Conservation (phyloP, 2,888 invertebrate species). For the Leptinotarsa tumamoca region DNA sequence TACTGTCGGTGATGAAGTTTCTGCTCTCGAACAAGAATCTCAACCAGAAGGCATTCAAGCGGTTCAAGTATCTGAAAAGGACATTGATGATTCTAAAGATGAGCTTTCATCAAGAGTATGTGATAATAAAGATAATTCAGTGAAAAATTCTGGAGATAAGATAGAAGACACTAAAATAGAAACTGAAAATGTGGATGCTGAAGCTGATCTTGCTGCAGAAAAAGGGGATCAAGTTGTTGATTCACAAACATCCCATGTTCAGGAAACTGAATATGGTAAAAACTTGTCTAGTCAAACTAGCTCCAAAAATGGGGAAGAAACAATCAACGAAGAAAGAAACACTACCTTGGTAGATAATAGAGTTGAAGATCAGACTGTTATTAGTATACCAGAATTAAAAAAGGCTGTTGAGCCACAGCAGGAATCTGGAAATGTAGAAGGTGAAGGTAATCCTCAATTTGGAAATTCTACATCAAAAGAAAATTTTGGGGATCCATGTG, state of each 20-base stretch:
- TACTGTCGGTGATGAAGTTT: not conserved
- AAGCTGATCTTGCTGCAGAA: constrained; percentile 14
- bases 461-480: not conserved
- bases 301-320: not conserved
- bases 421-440: not conserved
- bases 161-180: constrained; percentile 9
- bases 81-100: not conserved
- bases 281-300: constrained; percentile 3
- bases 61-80: not conserved
- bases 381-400: not conserved
- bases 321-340: not conserved
- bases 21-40: not conserved
- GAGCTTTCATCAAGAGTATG: not conserved
- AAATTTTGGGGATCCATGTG: not conserved
- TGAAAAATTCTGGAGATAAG: not conserved
- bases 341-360: not conserved
- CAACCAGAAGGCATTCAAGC: not conserved
- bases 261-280: constrained; percentile 7
- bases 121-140: not conserved
- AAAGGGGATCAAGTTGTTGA: not conserved
- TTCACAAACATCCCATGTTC: constrained; percentile 21
- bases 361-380: not conserved
- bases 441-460: not conserved
- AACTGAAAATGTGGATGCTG: not conserved
- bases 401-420: not conserved